Conservation (phyloP, 2,797 vertebrate species). For the Lophotriccus pileatus region DNA sequence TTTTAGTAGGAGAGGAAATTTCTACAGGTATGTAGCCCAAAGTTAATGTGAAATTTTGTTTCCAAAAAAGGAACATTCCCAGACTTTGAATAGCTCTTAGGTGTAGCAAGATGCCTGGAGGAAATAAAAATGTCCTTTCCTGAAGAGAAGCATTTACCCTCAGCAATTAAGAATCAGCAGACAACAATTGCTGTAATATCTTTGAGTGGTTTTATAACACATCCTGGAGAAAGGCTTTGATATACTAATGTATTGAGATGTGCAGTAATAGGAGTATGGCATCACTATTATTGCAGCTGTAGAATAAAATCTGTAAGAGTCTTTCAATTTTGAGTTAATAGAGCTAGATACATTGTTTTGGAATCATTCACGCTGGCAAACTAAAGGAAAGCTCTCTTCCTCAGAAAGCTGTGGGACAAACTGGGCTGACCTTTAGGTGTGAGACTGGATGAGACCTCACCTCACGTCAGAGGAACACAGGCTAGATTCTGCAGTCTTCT, state of each 20-base stretch:
- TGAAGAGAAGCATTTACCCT: background rate
- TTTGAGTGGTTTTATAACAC: background rate
- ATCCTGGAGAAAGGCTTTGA: background rate
- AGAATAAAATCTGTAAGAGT: background rate
- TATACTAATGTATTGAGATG: background rate
- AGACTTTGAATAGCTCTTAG: slow-evolving; percentile 35
- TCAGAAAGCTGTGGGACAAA: background rate
- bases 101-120: background rate
- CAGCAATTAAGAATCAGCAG: slow-evolving; percentile 31
- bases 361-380: background rate
- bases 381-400: background rate
- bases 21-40: background rate
- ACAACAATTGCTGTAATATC: background rate
- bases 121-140: slow-evolving; percentile 32
- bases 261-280: background rate
- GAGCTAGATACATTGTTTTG: background rate
- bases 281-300: background rate
- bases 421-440: background rate
- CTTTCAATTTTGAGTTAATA: background rate
- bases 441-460: background rate
- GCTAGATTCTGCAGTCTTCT: background rate
- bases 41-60: slow-evolving; percentile 16
- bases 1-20: background rate
- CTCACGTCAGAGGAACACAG: background rate
- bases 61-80: slow-evolving; percentile 29